Percentiles rank a stretch among this genome's conserved stretches.
Evolutionary conservation across 2,797 vertebrate species (phyloP).

Genomic region (Masticophis lateralis): DNA sequence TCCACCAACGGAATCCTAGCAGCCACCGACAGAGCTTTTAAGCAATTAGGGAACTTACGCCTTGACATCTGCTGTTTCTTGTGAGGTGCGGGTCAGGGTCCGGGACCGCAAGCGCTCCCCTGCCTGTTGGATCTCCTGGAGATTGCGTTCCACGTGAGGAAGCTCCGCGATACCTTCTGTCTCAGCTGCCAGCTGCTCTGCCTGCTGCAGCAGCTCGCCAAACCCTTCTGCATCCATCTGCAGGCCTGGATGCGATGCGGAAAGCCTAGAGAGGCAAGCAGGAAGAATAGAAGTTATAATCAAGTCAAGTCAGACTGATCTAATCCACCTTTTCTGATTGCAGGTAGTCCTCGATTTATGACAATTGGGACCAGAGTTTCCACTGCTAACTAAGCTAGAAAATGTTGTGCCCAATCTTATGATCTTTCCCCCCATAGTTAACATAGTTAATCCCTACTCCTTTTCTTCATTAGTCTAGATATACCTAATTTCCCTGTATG

Average conservation of each 20-base stretch:
- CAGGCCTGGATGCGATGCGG: conserved; percentile 10
- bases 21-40: accelerated
- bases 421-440: no score
- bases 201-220: conserved; percentile 95
- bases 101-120: conserved; percentile 92
- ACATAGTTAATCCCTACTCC: no score
- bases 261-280: conserved; percentile 30
- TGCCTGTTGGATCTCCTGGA: conserved; percentile 96
- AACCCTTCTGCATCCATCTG: conserved; percentile 93
- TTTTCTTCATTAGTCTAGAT: no score
- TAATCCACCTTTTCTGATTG: background rate
- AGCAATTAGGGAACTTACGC: conserved; percentile 79
- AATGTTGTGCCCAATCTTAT: no score
- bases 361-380: background rate
- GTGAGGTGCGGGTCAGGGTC: conserved; percentile 91
- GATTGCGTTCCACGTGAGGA: conserved; percentile 91
- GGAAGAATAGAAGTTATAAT: background rate
- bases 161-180: conserved; percentile 94
- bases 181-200: conserved; percentile 95
- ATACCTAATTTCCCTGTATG: no score
- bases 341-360: background rate
- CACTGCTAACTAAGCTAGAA: background rate
- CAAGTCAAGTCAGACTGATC: background rate
- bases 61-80: conserved; percentile 96
- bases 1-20: accelerated